Evolutionary conservation across 2,113 vertebrate species (phyloP).

Genomic region (Coptodon bakossiorum): DNA sequence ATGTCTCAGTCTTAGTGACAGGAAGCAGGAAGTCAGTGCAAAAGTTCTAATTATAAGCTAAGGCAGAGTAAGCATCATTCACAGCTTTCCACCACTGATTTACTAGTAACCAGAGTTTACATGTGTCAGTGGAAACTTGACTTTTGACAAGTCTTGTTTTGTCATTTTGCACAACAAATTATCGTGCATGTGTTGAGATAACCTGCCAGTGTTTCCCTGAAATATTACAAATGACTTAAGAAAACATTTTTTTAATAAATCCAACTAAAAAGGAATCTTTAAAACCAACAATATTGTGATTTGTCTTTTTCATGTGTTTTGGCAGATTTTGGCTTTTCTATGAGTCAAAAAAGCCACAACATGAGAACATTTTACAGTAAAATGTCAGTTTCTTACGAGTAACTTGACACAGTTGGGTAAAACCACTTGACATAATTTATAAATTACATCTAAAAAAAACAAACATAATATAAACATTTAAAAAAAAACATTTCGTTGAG

Average conservation of each 20-base stretch:
- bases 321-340: neutral
- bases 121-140: neutral
- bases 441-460: neutral
- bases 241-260: neutral
- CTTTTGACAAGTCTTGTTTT: neutral
- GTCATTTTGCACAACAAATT: neutral
- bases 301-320: neutral
- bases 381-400: neutral
- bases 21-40: constrained; percentile 33
- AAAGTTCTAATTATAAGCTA: constrained; percentile 63
- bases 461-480: neutral
- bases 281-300: neutral
- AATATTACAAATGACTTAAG: neutral
- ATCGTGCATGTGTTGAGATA: neutral
- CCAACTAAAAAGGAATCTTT: neutral
- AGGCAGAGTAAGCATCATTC: constrained; percentile 29
- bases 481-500: fast-evolving
- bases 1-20: constrained; percentile 45
- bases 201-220: neutral
- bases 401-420: neutral
- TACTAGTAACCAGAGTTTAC: neutral
- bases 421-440: neutral
- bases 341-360: neutral
- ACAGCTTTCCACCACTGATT: neutral
- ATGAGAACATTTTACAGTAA: neutral